Base-by-base conservation (phyloP, 2,797 vertebrate genomes). In the Falco novaeseelandiae region DNA sequence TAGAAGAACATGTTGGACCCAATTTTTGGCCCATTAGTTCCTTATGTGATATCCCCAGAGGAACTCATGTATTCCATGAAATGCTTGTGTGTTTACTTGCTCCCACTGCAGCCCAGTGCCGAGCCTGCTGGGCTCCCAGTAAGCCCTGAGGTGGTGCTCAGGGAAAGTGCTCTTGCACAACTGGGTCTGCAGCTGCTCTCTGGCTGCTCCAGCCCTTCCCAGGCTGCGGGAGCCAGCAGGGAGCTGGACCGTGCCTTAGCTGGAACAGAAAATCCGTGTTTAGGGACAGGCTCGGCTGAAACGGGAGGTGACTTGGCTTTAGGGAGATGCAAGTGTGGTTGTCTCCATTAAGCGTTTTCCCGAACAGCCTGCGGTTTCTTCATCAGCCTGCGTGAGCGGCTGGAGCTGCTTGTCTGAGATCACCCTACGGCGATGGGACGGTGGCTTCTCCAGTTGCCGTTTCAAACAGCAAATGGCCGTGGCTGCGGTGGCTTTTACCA, bases 371-470 rank as follows among this genome's bases (percentile, higher is more conserved):
- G 46, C 3, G 10, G 32, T 62, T 73, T 85, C 81, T 51, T 58
- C 12, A 1, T 62, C 49, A 0, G 3, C 8, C 12, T 9, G 5
- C 0, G 0, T 9, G 29, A 82, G 49, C 0, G 5, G 18, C 49
- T 20, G 79, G 51, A 61, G 30, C 9, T 9, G 52, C 38, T 67
- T 27, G 6, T 32, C 21, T 38, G 34, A 27, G 42, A 8, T 6
- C 38, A 7, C 38, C 22, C 36, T 4, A 1, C 0, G 5, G 30
- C 0, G 0, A 2, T 5, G 38, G 51, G 32, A 27, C 38, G 6
- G 42, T 8, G 14, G 38, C 34, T 90, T 61, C 42, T 38, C 15
- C 2, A 5, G 22, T 55, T 1, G 0, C 4, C 0, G 0, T 70
- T 86, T 78, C 49, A 40, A 19, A 12, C 40, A 20, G 36, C 1